These are phyloP conservation scores for Pseudachorutes palmiensis DNA, from an alignment of 1,140 invertebrate genomes.

Conservation along the genomic window DNA sequence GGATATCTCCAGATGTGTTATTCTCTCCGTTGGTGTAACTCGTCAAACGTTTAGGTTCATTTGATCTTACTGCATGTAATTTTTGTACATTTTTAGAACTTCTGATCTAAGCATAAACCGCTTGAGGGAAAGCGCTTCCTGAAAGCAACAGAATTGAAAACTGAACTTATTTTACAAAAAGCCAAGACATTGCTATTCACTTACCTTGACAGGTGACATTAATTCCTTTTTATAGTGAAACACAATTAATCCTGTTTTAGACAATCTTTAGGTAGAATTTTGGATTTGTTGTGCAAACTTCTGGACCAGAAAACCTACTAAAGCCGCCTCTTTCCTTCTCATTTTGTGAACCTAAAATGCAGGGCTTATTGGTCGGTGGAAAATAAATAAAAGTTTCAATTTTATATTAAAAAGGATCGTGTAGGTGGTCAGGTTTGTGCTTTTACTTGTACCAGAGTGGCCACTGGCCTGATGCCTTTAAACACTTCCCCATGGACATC, in stretches of 20 bases:
- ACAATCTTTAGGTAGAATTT: too few species aligned
- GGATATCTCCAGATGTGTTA: background rate
- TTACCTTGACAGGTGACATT: background rate
- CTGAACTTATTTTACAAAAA: background rate
- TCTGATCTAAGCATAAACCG: conserved; percentile 12
- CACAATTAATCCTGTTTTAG: too few species aligned
- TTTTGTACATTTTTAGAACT: conserved; percentile 12
- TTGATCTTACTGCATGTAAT: conserved; percentile 12
- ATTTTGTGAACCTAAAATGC: too few species aligned
- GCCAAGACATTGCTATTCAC: background rate
- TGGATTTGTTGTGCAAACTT: too few species aligned
- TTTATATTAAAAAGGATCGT: too few species aligned
- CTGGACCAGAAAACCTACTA: too few species aligned
- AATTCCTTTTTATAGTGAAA: too few species aligned
- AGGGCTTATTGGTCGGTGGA: too few species aligned
- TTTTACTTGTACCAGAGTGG: conserved; percentile 19
- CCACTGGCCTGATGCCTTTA: conserved; percentile 18
- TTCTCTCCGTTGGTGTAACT: background rate
- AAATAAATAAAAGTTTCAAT: too few species aligned
- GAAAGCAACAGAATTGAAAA: background rate
- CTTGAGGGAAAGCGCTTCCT: conserved; percentile 13
- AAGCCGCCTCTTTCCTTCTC: too few species aligned
- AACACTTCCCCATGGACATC: conserved; percentile 24
- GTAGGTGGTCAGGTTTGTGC: too few species aligned
- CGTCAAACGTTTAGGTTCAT: background rate